phyloP scores from a whole-genome alignment of 2,888 invertebrate genomes.

The Nomada fucata region DNA sequence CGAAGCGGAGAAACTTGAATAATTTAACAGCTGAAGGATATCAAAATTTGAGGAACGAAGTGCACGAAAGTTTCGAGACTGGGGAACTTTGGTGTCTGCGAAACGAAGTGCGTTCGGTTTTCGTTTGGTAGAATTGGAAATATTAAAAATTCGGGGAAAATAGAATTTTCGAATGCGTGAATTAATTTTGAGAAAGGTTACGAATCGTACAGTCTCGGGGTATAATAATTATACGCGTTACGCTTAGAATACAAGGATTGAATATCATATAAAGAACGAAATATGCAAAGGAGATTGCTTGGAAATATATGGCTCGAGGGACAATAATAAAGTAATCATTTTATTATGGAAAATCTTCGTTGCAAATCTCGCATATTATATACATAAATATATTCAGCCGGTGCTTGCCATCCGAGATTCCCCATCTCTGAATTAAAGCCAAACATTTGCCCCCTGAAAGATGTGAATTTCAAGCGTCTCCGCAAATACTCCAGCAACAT shows the following conservation, averaged over 20 bases:
- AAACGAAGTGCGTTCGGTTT: too few species aligned
- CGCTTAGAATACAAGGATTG: too few species aligned
- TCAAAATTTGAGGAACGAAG: not conserved
- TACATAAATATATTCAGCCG: not conserved
- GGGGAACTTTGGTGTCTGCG: not conserved
- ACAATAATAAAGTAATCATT: not conserved
- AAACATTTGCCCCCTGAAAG: conserved; percentile 25
- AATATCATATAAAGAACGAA: too few species aligned
- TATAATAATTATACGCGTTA: too few species aligned
- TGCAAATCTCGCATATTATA: not conserved
- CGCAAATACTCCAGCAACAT: not conserved
- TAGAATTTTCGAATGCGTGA: too few species aligned
- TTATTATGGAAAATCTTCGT: not conserved
- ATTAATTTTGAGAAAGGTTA: too few species aligned
- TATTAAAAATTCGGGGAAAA: too few species aligned
- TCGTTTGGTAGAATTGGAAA: too few species aligned
- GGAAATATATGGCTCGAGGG: too few species aligned
- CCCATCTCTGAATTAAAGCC: conserved; percentile 13
- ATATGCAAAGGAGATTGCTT: too few species aligned
- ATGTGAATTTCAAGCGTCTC: not conserved
- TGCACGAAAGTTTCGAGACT: not conserved
- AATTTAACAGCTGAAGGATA: too few species aligned
- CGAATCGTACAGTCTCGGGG: too few species aligned
- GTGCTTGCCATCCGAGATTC: not conserved
- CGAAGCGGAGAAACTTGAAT: not conserved